Percentiles rank a stretch among this genome's conserved stretches.
phyloP scores from a whole-genome alignment of 1,140 invertebrate species.

The Triops cancriformis region DNA sequence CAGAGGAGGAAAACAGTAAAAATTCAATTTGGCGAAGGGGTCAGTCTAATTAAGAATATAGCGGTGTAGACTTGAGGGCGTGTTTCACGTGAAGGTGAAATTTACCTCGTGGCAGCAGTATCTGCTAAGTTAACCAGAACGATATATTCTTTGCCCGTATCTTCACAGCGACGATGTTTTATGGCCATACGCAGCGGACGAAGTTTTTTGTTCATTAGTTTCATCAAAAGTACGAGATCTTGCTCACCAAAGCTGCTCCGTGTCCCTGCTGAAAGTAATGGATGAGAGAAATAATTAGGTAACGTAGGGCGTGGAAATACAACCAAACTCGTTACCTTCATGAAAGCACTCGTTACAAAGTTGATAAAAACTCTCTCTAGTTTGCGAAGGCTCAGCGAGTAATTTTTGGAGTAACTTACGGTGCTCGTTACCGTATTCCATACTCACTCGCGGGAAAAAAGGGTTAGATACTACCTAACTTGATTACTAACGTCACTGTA shows the following conservation, averaged over 20 bases:
- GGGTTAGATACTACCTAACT: background rate
- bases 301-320: background rate
- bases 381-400: background rate
- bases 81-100: background rate
- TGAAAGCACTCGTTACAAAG: background rate
- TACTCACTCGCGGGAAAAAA: background rate
- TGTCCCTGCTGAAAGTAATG: background rate
- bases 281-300: too few species aligned
- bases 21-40: background rate
- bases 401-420: background rate
- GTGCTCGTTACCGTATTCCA: background rate
- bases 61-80: too few species aligned
- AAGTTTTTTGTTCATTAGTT: slow-evolving; percentile 6
- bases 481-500: too few species aligned
- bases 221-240: background rate
- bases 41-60: too few species aligned
- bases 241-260: background rate
- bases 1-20: background rate
- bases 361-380: background rate
- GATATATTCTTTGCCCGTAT: slow-evolving; percentile 20
- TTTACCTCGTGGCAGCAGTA: slow-evolving; percentile 19
- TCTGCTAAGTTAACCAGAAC: slow-evolving; percentile 17
- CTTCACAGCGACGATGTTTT: slow-evolving; percentile 24
- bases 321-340: background rate
- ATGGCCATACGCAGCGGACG: background rate